Evolutionary conservation across 2,113 vertebrate genomes (phyloP).

Genomic region (Alectura lathami): DNA sequence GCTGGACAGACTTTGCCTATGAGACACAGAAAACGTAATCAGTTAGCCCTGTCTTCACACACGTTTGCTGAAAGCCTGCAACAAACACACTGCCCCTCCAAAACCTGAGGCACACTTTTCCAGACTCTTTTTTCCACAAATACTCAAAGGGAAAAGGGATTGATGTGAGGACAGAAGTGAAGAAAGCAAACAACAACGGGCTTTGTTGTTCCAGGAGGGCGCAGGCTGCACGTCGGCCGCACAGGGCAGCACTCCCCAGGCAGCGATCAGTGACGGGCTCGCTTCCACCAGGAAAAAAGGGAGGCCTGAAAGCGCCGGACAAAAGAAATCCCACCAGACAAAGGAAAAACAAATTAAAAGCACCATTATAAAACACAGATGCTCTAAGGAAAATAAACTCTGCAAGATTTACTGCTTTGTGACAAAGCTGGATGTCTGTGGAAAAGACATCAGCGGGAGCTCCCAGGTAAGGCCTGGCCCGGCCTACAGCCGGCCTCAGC

Average conservation of each 20-base stretch:
- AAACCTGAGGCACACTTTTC: conserved; percentile 57
- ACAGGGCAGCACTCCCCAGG: conserved; percentile 80
- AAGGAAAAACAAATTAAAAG: conserved; percentile 98
- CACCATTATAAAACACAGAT: conserved; percentile 97
- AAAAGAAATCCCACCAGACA: conserved; percentile 89
- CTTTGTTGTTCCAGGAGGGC: conserved; percentile 67
- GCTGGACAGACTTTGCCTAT: rapidly evolving
- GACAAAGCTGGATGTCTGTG: conserved; percentile 87
- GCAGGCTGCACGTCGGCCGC: conserved; percentile 67
- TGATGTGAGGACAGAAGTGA: conserved; percentile 71
- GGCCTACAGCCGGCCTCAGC: conserved; percentile 29
- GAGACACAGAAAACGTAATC: neutral
- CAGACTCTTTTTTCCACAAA: conserved; percentile 68
- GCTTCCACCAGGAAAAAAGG: conserved; percentile 81
- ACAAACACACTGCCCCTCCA: conserved; percentile 8
- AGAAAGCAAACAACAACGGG: conserved; percentile 76
- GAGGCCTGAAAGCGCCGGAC: conserved; percentile 84
- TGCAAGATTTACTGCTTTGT: conserved; percentile 89
- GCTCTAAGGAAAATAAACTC: conserved; percentile 97
- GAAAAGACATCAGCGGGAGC: conserved; percentile 89
- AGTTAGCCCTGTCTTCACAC: neutral
- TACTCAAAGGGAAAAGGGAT: conserved; percentile 73
- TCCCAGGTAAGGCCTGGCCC: conserved; percentile 76
- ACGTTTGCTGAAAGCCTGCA: neutral
- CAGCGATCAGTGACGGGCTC: conserved; percentile 85